Percentiles rank a stretch among this genome's conserved stretches.
These are phyloP conservation scores for Xiphorhynchus elegans DNA, from an alignment of 2,113 vertebrate genomes.

Conservation along the genomic window DNA sequence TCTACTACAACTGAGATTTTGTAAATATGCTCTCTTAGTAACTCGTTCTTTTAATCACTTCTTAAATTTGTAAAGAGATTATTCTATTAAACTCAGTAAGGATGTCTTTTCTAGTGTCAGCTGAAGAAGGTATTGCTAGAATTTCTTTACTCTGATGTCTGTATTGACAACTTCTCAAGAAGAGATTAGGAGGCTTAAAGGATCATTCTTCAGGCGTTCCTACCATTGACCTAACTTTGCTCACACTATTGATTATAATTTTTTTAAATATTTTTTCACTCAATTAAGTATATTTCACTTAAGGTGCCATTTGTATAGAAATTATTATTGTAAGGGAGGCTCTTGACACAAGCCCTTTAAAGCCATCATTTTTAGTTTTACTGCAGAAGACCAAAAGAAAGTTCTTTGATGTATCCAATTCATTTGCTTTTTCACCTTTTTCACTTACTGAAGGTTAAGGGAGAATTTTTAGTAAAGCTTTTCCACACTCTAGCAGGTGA, in stretches of 20 bases:
- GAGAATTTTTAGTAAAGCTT: not conserved
- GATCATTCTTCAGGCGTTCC: not conserved
- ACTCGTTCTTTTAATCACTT: not conserved
- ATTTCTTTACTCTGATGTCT: not conserved
- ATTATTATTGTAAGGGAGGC: not conserved
- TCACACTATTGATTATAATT: not conserved
- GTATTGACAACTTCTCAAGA: conserved; percentile 24
- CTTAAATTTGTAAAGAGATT: not conserved
- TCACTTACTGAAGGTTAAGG: not conserved
- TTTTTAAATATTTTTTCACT: not conserved
- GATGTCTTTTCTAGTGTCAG: not conserved
- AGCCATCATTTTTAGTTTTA: not conserved
- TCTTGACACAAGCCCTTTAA: not conserved
- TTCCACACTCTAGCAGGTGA: not conserved
- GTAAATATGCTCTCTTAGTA: not conserved
- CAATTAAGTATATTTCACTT: not conserved
- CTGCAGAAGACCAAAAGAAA: not conserved
- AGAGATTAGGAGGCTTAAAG: conserved; percentile 48
- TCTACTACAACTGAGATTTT: not conserved
- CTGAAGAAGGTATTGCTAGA: conserved; percentile 1
- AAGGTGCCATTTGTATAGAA: not conserved
- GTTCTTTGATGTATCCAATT: not conserved
- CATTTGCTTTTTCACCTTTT: not conserved
- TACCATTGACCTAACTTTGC: conserved; percentile 45
- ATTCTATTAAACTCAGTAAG: not conserved